These are phyloP conservation scores for Vimba vimba DNA, from an alignment of 2,113 vertebrate species.

Conservation along the genomic window DNA sequence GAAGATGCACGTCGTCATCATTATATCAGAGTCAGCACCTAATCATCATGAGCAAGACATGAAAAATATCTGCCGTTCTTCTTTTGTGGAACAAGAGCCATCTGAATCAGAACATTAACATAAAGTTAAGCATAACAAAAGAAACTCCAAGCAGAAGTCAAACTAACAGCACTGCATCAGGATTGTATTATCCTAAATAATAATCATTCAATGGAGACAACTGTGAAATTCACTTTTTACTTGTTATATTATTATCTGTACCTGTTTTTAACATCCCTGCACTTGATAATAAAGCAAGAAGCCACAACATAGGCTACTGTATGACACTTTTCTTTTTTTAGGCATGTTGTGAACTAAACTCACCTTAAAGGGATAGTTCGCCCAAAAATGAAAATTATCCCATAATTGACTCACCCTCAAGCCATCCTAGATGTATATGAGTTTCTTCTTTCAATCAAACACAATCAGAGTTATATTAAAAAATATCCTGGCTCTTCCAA, in stretches of 20 bases:
- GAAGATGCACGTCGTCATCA: slow-evolving; percentile 28
- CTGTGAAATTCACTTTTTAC: neutral
- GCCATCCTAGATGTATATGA: no score
- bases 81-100: slow-evolving; percentile 22
- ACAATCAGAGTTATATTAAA: no score
- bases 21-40: slow-evolving; percentile 39
- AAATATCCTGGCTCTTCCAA: no score
- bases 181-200: neutral
- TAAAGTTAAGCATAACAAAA: slow-evolving; percentile 1
- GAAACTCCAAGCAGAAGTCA: neutral
- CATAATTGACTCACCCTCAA: no score
- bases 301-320: neutral
- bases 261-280: neutral
- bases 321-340: no score
- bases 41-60: slow-evolving; percentile 31
- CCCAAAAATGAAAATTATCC: no score
- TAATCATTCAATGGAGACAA: neutral
- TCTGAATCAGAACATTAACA: slow-evolving; percentile 1
- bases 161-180: neutral
- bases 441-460: no score
- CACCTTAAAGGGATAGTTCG: neutral
- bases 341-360: neutral
- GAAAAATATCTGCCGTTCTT: slow-evolving; percentile 1
- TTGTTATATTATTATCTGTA: neutral
- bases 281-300: neutral